These are phyloP conservation scores for Lithophane leautieri DNA, from an alignment of 2,888 invertebrate genomes.

Conservation along the genomic window DNA sequence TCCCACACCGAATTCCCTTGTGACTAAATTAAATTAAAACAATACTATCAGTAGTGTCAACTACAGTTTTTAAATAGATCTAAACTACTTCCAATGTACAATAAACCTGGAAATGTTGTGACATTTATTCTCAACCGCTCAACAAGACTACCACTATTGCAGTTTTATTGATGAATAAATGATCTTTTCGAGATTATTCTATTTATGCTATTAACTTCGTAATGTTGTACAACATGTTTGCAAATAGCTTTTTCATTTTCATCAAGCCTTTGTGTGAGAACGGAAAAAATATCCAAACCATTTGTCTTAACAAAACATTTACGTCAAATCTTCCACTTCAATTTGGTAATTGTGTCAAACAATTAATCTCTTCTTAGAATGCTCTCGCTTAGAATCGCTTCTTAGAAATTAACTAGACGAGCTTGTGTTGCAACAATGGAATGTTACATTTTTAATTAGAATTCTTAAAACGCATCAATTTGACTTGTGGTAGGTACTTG, in stretches of 20 bases:
- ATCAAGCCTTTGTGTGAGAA: slow-evolving; percentile 38
- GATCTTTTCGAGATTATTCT: slow-evolving; percentile 29
- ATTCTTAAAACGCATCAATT: slow-evolving; percentile 74
- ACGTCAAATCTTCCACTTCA: slow-evolving; percentile 62
- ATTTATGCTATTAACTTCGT: slow-evolving; percentile 13
- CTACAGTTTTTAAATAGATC: slow-evolving; percentile 62
- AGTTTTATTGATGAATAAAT: slow-evolving; percentile 31
- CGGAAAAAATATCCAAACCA: slow-evolving; percentile 32
- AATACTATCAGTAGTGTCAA: slow-evolving; percentile 78
- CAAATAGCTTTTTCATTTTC: slow-evolving; percentile 19
- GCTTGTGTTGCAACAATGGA: slow-evolving; percentile 74
- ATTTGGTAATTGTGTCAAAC: slow-evolving; percentile 50
- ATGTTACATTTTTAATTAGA: slow-evolving; percentile 77
- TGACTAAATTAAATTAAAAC: slow-evolving; percentile 81
- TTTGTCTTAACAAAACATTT: slow-evolving; percentile 60
- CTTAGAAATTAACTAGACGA: slow-evolving; percentile 71
- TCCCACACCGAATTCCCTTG: slow-evolving; percentile 85
- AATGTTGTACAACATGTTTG: slow-evolving; percentile 34
- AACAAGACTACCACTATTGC: slow-evolving; percentile 24
- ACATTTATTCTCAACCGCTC: slow-evolving; percentile 48
- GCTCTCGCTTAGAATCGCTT: no score
- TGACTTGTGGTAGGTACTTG: slow-evolving; percentile 30
- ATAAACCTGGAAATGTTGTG: slow-evolving; percentile 57
- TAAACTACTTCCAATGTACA: slow-evolving; percentile 50
- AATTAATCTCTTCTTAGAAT: slow-evolving; percentile 71